Conservation (phyloP, 2,797 vertebrate species). For the Mormyrops boulengeri region DNA sequence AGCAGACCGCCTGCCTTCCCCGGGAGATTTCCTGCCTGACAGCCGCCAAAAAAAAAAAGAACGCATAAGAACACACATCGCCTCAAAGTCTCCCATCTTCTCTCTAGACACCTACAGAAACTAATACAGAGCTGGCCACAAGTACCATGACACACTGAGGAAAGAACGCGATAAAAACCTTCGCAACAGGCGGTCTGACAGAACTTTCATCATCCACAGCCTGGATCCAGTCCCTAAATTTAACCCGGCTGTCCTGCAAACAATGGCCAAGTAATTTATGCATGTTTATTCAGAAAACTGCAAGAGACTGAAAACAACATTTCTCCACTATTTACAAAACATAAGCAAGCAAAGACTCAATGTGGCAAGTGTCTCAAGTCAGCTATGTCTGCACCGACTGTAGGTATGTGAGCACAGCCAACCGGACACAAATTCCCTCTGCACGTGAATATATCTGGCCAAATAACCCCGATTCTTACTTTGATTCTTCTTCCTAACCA, state of each 20-base stretch:
- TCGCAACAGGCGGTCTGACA: conserved; percentile 67
- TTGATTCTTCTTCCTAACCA: not conserved
- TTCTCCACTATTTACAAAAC: not conserved
- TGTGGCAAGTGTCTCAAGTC: not conserved
- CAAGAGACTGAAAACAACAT: not conserved
- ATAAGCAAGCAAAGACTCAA: not conserved
- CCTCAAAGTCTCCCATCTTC: not conserved
- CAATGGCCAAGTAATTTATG: not conserved
- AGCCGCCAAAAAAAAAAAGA: not conserved
- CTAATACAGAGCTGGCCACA: not conserved
- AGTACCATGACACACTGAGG: not conserved
- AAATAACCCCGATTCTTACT: not conserved
- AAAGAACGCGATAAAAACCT: conserved; percentile 56
- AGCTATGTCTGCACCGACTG: not conserved
- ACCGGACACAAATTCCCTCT: not conserved
- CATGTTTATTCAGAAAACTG: not conserved
- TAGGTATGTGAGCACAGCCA: not conserved
- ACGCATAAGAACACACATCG: not conserved
- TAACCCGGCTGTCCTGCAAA: conserved; percentile 69
- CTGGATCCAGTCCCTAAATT: conserved; percentile 69
- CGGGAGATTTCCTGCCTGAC: conserved; percentile 73
- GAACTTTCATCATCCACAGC: conserved; percentile 75
- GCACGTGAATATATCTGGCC: not conserved
- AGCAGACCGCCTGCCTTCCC: conserved; percentile 64
- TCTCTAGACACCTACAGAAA: not conserved